These are phyloP conservation scores for Mixornis gularis DNA, from an alignment of 2,113 vertebrate genomes.

Conservation along the genomic window DNA sequence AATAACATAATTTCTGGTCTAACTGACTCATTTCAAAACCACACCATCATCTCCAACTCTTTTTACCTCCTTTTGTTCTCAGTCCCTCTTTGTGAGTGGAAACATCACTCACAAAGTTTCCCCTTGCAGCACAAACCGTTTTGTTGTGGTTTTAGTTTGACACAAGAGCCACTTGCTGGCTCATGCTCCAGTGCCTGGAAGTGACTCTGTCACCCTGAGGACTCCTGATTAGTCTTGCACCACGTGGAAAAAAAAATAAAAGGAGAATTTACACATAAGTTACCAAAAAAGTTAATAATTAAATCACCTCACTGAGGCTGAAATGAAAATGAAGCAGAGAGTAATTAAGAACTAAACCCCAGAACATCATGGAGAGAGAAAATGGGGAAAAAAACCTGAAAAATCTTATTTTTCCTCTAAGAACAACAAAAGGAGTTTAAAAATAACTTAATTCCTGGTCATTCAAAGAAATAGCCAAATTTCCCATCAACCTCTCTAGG, in stretches of 20 bases:
- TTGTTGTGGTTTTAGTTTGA: neutral
- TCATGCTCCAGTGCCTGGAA: neutral
- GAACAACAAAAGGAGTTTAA: neutral
- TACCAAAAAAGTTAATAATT: conserved; percentile 58
- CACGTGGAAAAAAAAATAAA: neutral
- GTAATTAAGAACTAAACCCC: neutral
- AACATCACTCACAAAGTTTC: neutral
- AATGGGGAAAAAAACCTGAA: accelerated
- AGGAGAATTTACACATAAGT: conserved; percentile 49
- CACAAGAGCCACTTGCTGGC: neutral
- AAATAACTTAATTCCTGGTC: neutral
- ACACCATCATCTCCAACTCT: neutral
- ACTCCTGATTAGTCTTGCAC: neutral
- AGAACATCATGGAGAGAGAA: neutral
- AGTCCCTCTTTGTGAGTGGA: neutral
- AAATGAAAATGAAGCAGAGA: neutral
- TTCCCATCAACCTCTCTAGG: neutral
- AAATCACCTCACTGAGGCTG: conserved; percentile 41
- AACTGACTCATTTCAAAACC: neutral
- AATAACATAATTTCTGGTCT: neutral
- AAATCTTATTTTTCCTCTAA: neutral
- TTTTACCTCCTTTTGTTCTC: neutral
- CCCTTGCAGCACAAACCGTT: neutral
- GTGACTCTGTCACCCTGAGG: neutral
- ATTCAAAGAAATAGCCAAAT: neutral